Conservation (phyloP, 2,113 vertebrate species). For the Polypterus bichir region DNA sequence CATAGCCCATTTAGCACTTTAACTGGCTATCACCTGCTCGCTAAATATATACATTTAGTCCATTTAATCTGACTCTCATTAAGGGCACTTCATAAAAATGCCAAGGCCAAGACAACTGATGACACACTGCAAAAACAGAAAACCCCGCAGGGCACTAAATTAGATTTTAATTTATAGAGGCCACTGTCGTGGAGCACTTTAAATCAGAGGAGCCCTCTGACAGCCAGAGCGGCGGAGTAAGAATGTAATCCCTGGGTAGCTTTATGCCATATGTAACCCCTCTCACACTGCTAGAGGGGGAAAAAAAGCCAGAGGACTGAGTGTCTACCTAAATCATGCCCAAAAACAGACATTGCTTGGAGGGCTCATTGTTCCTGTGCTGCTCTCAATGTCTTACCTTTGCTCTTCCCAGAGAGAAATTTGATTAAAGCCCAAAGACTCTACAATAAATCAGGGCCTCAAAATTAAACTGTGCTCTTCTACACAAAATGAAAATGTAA, state of each 20-base stretch:
- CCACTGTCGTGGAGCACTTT: constrained; percentile 68
- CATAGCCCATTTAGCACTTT: constrained; percentile 50
- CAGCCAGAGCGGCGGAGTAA: constrained; percentile 72
- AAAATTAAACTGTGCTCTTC: constrained; percentile 42
- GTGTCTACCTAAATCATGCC: constrained; percentile 89
- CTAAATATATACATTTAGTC: constrained; percentile 56
- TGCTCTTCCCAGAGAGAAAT: constrained; percentile 79
- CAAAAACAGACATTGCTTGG: constrained; percentile 85
- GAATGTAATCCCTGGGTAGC: constrained; percentile 71
- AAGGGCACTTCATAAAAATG: constrained; percentile 97
- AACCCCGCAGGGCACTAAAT: constrained; percentile 81
- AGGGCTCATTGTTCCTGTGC: constrained; percentile 75
- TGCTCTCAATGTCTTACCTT: constrained; percentile 73
- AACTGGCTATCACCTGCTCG: constrained; percentile 37
- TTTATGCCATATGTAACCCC: constrained; percentile 67
- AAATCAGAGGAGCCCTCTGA: constrained; percentile 86
- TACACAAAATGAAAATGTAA: too few species aligned
- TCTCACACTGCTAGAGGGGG: constrained; percentile 60
- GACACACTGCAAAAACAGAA: constrained; percentile 75
- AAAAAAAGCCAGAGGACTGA: constrained; percentile 64
- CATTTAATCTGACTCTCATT: constrained; percentile 95
- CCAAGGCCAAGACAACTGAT: constrained; percentile 75
- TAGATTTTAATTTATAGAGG: constrained; percentile 84
- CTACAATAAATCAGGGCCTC: constrained; percentile 78
- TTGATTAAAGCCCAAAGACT: constrained; percentile 84